phyloP scores from a whole-genome alignment of 2,888 invertebrate species.

The Arge pagana region DNA sequence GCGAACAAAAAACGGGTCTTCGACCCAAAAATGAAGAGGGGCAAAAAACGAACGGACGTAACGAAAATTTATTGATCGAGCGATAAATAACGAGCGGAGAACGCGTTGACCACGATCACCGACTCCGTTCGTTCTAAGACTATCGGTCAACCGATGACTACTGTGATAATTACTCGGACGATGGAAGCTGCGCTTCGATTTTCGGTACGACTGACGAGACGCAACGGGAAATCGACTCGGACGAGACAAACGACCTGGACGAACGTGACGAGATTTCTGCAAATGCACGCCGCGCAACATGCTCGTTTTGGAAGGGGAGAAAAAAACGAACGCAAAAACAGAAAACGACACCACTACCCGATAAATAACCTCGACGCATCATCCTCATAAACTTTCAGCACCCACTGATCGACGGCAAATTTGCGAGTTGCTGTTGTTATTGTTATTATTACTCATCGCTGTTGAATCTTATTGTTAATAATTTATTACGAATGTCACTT shows the following conservation, averaged over 20 bases:
- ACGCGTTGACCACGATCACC: conserved; percentile 9
- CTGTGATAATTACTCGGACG: conserved; percentile 10
- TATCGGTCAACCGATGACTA: conserved; percentile 5
- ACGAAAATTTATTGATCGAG: neutral
- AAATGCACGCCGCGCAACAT: too few species aligned
- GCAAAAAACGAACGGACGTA: neutral
- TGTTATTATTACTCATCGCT: too few species aligned
- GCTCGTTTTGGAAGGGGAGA: too few species aligned
- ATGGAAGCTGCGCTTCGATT: conserved; percentile 3
- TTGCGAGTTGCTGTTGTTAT: too few species aligned
- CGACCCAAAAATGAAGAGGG: conserved; percentile 3
- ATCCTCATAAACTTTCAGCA: too few species aligned
- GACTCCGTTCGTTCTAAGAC: neutral
- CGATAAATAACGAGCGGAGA: neutral
- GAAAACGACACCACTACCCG: conserved; percentile 1
- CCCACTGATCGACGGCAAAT: too few species aligned
- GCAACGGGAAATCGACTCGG: neutral
- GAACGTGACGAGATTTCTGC: conserved; percentile 1
- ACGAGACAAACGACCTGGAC: conserved; percentile 8
- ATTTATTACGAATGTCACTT: neutral
- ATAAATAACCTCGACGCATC: too few species aligned
- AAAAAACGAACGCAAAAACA: neutral
- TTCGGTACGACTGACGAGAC: neutral
- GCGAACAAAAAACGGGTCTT: neutral
- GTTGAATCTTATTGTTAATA: conserved; percentile 1